Evolutionary conservation across 2,888 invertebrate genomes (phyloP).

Genomic region (Mystacides longicornis): DNA sequence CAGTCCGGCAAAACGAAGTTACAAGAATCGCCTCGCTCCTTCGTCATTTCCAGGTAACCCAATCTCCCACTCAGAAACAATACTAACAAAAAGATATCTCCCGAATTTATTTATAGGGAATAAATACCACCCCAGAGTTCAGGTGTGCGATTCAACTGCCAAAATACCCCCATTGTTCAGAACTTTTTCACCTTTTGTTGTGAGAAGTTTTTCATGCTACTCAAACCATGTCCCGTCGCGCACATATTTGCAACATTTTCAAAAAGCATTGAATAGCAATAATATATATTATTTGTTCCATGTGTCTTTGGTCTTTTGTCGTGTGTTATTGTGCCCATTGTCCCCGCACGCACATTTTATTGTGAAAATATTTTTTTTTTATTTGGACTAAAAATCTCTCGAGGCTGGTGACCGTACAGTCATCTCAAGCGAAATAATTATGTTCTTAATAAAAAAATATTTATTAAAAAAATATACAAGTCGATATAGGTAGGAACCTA

Average conservation of each 20-base stretch:
- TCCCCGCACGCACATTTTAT: constrained; percentile 24
- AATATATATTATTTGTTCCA: constrained; percentile 27
- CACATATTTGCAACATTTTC: constrained; percentile 25
- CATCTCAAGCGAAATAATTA: not conserved
- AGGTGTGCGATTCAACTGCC: constrained; percentile 26
- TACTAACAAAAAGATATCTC: too few relatives aligned
- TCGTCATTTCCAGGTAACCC: too few relatives aligned
- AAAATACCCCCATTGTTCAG: constrained; percentile 25
- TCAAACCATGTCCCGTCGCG: constrained; percentile 18
- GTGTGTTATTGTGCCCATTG: constrained; percentile 22
- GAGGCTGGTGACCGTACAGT: constrained; percentile 7
- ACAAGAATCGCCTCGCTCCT: too few relatives aligned
- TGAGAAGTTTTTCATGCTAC: constrained; percentile 13
- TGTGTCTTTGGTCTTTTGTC: constrained; percentile 25
- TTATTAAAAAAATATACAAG: too few relatives aligned
- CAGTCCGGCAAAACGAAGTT: too few relatives aligned
- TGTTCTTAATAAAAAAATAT: not conserved
- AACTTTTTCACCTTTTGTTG: constrained; percentile 22
- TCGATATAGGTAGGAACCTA: too few relatives aligned
- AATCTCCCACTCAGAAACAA: too few relatives aligned
- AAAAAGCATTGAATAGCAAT: constrained; percentile 24
- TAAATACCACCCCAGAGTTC: constrained; percentile 22
- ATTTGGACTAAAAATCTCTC: constrained; percentile 10
- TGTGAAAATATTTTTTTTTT: constrained; percentile 21
- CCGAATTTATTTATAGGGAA: too few relatives aligned